Evolutionary conservation across 2,797 vertebrate genomes (phyloP), one percentile per base, ranked within the genome.

Genomic region (Holocentrus rufus): DNA sequence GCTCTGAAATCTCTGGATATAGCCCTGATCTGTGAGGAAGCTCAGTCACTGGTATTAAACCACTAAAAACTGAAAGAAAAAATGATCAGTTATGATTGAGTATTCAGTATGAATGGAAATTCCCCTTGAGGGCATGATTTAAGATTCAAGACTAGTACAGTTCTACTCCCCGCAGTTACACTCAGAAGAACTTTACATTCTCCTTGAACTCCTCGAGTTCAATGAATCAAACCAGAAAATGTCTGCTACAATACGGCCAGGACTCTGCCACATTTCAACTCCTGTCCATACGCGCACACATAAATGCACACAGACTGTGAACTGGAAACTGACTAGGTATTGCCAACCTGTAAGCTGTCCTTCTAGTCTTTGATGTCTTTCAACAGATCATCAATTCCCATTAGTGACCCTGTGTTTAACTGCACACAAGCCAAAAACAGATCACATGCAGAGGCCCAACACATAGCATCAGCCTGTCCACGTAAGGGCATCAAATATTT

Each of bases 371-470:
- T 34, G 25, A 36, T 31, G 23, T 58, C 18, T 62, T 74, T 79
- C 13, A 69, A 8, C 13, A 54, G 49, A 52, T 65, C 23, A 50
- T 69, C 59, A 49, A 61, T 83, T 76, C 60, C 81, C 77, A 74
- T 20, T 20, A 50, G 82, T 81, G 83, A 85, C 74, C 75, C 76
- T 77, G 81, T 86, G 80, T 86, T 71, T 77, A 76, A 83, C 58
- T 81, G 84, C 83, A 89, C 87, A 90, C 74, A 83, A 87, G 84
- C 87, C 86, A 85, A 81, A 81, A 83, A 80, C 86, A 76, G 81
- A 89, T 90, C 85, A 90, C 90, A 92, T 89, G 88, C 91, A 91
- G 83, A 88, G 85, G 84, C 83, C 90, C 76, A 76, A 85, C 83
- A 88, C 82, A 85, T 68, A n/a, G 83, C 79, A 79, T 76, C 80